Percentiles rank a stretch among this genome's conserved stretches.
phyloP scores from a whole-genome alignment of 2,113 vertebrate species.

The Astur gentilis region DNA sequence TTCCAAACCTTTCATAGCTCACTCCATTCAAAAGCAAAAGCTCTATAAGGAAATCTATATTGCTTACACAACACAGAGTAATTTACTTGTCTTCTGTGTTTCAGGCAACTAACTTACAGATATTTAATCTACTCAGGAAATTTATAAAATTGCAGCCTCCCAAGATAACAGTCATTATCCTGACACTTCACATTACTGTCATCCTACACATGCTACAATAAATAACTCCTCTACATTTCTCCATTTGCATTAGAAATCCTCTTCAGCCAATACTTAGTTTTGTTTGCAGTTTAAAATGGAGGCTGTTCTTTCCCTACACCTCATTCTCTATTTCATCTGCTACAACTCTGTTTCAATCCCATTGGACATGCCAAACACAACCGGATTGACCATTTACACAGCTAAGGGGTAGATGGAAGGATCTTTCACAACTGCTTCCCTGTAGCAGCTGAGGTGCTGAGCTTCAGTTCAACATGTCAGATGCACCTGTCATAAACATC shows the following conservation, averaged over 20 bases:
- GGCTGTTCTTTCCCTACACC: background rate
- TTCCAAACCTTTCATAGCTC: background rate
- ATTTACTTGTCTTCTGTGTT: background rate
- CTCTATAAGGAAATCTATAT: background rate
- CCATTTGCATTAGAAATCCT: background rate
- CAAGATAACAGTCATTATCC: background rate
- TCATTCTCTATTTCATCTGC: background rate
- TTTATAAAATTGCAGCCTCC: background rate
- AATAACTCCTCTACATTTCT: background rate
- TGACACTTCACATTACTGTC: background rate
- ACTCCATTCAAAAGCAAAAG: background rate
- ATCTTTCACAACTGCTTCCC: background rate
- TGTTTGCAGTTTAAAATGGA: background rate
- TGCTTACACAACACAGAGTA: background rate
- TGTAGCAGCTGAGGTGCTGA: background rate
- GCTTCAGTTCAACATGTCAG: background rate
- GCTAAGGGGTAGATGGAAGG: background rate
- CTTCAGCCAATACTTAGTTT: background rate
- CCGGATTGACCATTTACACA: background rate
- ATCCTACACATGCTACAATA: background rate
- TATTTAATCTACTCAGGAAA: background rate
- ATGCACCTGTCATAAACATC: background rate
- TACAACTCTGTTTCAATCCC: background rate
- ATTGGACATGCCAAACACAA: background rate
- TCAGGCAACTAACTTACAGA: background rate